Percentiles rank a stretch among this genome's conserved stretches.
phyloP scores from a whole-genome alignment of 2,113 vertebrate genomes.

The Probosciger aterrimus region DNA sequence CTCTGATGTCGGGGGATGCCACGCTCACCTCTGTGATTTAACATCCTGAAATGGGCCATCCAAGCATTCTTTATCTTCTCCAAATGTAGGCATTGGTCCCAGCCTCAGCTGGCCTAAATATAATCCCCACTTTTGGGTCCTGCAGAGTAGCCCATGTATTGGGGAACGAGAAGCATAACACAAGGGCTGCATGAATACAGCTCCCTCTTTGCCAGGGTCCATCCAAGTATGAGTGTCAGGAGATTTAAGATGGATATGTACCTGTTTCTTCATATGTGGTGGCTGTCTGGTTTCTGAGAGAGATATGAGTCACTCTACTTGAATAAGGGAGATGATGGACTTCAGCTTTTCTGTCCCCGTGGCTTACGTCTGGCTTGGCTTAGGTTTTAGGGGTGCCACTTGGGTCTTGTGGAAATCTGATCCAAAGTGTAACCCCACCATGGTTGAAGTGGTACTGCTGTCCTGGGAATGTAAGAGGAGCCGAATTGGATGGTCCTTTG shows the following conservation, averaged over 20 bases:
- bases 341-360: background rate
- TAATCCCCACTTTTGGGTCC: accelerated
- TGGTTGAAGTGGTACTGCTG: background rate
- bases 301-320: background rate
- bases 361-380: background rate
- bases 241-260: background rate
- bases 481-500: background rate
- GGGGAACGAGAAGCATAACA: background rate
- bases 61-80: background rate
- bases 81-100: background rate
- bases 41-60: background rate
- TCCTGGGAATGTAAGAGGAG: background rate
- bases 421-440: background rate
- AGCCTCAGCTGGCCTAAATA: background rate
- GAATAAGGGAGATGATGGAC: background rate
- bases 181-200: accelerated
- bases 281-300: background rate
- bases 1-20: background rate
- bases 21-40: accelerated
- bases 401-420: background rate
- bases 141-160: background rate
- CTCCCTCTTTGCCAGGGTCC: background rate
- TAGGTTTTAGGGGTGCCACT: background rate
- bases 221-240: accelerated
- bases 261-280: background rate